phyloP scores from a whole-genome alignment of 2,888 invertebrate species.

The Xanthostigma xanthostigma region DNA sequence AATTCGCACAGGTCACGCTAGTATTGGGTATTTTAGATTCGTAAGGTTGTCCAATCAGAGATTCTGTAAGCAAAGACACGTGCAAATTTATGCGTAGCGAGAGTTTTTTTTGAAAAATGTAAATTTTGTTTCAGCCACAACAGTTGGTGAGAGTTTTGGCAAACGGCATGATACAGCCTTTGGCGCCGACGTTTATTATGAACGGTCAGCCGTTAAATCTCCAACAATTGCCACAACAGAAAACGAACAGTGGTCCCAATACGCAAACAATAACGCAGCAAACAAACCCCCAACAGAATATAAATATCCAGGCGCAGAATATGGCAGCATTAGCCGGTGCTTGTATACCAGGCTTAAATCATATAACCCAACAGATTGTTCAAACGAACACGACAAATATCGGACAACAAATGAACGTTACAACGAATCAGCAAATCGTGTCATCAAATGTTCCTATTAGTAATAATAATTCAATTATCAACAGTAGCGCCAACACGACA shows the following conservation, averaged over 20 bases:
- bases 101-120: neutral
- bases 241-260: neutral
- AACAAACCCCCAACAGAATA: constrained; percentile 2
- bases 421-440: no score
- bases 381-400: neutral
- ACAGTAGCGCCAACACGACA: neutral
- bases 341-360: constrained; percentile 1
- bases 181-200: constrained; percentile 32
- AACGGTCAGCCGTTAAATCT: constrained; percentile 8
- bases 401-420: neutral
- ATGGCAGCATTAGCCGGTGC: neutral
- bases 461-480: neutral
- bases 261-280: constrained; percentile 2
- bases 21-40: no score
- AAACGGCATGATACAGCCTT: constrained; percentile 42
- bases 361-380: constrained; percentile 3
- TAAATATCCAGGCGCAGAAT: constrained; percentile 1
- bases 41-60: no score
- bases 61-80: no score
- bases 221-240: constrained; percentile 7
- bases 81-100: no score
- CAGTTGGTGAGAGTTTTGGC: constrained; percentile 43
- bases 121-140: constrained; percentile 27
- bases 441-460: no score
- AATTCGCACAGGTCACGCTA: no score